Percentiles rank a stretch among this genome's conserved stretches.
Conservation (phyloP, 2,113 vertebrate species). For the Ornithorhynchus anatinus region DNA sequence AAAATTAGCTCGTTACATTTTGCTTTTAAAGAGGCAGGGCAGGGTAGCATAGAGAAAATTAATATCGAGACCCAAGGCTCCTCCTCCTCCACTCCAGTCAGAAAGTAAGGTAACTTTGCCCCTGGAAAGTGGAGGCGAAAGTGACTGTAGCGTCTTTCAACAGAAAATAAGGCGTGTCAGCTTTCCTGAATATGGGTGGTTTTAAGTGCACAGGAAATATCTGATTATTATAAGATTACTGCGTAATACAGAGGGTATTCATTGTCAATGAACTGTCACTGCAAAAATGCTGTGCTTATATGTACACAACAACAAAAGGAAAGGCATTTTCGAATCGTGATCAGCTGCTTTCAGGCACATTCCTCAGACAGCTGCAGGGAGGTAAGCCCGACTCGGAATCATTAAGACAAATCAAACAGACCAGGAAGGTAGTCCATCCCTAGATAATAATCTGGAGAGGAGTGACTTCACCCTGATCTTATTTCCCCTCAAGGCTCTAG, state of each 20-base stretch:
- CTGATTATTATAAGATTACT: constrained; percentile 61
- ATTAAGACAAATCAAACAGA: neutral
- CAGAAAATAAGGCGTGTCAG: constrained; percentile 60
- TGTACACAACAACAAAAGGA: constrained; percentile 48
- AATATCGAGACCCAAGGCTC: neutral
- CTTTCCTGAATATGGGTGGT: constrained; percentile 42
- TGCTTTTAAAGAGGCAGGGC: neutral
- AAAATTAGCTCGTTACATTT: neutral
- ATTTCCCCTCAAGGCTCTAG: neutral
- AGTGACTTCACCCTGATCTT: neutral
- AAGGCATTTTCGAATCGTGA: constrained; percentile 25
- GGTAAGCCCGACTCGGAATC: constrained; percentile 20
- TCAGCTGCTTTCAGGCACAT: constrained; percentile 62
- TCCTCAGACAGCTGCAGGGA: constrained; percentile 60
- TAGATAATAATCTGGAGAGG: neutral
- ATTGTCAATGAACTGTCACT: constrained; percentile 75
- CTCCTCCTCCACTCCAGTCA: constrained; percentile 8
- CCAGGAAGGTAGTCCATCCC: neutral
- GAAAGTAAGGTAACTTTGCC: constrained; percentile 43
- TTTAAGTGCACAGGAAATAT: constrained; percentile 66
- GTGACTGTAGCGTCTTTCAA: constrained; percentile 32
- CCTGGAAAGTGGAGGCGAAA: constrained; percentile 56
- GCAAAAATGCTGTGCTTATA: constrained; percentile 36
- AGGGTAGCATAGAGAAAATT: neutral
- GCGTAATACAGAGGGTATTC: constrained; percentile 59